A percentile compares a stretch with the other conserved stretches of the same genome.
Conservation (phyloP, 2,113 vertebrate genomes). For the Phrynosoma platyrhinos region DNA sequence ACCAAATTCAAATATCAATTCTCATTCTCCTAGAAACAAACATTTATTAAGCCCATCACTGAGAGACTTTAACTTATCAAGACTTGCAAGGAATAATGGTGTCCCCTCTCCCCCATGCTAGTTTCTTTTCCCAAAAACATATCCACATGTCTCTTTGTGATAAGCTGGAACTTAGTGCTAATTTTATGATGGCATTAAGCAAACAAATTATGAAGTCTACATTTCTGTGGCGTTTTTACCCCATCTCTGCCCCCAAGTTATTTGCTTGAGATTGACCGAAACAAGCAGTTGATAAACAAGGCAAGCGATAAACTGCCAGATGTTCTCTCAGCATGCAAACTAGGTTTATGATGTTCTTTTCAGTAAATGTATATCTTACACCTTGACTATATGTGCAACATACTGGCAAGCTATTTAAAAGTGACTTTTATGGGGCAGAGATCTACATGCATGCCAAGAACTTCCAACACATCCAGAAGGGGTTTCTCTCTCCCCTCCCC, state of each 20-base stretch:
- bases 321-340: slow-evolving; percentile 68
- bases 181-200: slow-evolving; percentile 29
- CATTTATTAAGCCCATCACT: neutral
- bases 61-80: neutral
- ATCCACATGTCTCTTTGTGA: slow-evolving; percentile 3
- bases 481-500: neutral
- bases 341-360: slow-evolving; percentile 47
- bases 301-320: slow-evolving; percentile 48
- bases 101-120: neutral
- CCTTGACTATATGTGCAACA: slow-evolving; percentile 53
- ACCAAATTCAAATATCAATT: neutral
- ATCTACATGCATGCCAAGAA: slow-evolving; percentile 20
- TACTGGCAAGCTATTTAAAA: slow-evolving; percentile 47
- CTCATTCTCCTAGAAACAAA: neutral
- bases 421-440: slow-evolving; percentile 50
- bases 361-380: slow-evolving; percentile 65
- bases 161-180: neutral
- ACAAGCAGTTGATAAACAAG: slow-evolving; percentile 57
- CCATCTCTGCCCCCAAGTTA: slow-evolving; percentile 22
- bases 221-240: rapidly evolving
- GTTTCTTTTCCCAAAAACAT: neutral
- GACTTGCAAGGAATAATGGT: neutral
- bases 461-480: neutral
- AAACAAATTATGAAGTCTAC: slow-evolving; percentile 22
- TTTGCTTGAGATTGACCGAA: slow-evolving; percentile 45